Conservation (phyloP, 2,113 vertebrate species). For the Fukomys damarensis region DNA sequence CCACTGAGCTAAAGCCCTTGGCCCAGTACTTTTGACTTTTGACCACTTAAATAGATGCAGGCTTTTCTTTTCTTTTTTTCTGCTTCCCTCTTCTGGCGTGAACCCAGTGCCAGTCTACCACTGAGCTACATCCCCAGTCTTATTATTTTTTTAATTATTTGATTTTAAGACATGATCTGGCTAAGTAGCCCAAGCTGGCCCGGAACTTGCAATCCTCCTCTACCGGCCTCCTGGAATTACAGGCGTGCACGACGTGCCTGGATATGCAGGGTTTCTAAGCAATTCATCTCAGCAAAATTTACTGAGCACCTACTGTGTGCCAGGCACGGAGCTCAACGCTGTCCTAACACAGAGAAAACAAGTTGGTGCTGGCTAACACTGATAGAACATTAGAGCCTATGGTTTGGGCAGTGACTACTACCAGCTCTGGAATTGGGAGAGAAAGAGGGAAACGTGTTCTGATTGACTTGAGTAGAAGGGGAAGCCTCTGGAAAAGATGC, state of each 20-base stretch:
- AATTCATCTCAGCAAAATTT: background rate
- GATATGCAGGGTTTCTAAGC: background rate
- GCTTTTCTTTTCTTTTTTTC: background rate
- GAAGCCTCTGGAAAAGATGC: background rate
- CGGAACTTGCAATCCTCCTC: background rate
- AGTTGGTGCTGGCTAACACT: background rate
- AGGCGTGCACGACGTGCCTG: background rate
- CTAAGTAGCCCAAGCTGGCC: background rate
- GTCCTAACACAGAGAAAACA: background rate
- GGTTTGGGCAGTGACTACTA: accelerated
- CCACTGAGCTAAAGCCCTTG: too few species aligned
- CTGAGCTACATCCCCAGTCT: background rate
- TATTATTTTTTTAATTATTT: background rate
- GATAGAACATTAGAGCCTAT: background rate
- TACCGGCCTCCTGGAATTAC: background rate
- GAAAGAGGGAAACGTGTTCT: background rate
- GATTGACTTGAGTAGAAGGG: accelerated
- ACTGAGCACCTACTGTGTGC: background rate
- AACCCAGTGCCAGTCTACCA: background rate
- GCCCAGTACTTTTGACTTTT: background rate
- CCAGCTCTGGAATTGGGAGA: background rate
- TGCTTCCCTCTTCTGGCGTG: background rate
- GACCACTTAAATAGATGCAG: accelerated
- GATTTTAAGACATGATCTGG: background rate
- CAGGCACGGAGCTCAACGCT: background rate